Base-by-base conservation (phyloP, 2,113 vertebrate genomes). In the Scartelaos histophorus region DNA sequence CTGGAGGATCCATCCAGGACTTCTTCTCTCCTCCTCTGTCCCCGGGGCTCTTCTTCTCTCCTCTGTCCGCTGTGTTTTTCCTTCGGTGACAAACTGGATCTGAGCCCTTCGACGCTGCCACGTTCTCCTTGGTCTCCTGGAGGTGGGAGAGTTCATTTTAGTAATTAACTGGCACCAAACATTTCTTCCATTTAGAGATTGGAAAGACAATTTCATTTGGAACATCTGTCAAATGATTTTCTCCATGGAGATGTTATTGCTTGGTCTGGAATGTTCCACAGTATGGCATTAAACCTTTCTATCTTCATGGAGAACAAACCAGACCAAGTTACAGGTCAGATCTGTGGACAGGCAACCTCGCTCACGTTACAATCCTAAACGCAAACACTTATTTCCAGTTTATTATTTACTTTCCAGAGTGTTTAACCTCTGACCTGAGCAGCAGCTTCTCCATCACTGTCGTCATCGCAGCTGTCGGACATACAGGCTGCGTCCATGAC, bases 1-100 rank as follows among this genome's bases (percentile, higher is more conserved):
- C 94, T 0, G 98, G 98, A 0, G 97, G 97, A 83, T 98, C 96
- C 0, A 98, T 98, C 97, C 97, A 98, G 0, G 97, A 98, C 0
- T 95, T 93, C 61, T 95, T 91, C 38, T 92, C 91, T 16, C 88
- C 93, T 38, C 90, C 92, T 12, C 85, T 91, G 0, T 90, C 85
- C 11, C 29, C 65, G 9, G 51, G 51, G 51, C 51, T 53, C 17
- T 19, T 53, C 51, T 53, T 53, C 7, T n/a, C 92, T 38, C 90
- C 92, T 12, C 83, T 90, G 0, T 90, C 85, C 10, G 24, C 62
- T 1, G 13, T 12, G 0, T 71, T 89, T 60, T 74, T 91, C 10
- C 90, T 89, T 86, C 9, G 93, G 81, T 74, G 90, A 76, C 47
- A 91, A 0, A 91, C 47, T 0, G 86, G 49, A 43, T 86, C 78